Percentiles rank a stretch among this genome's conserved stretches.
phyloP scores from a whole-genome alignment of 2,797 vertebrate genomes.

The Peromyscus aztecus region DNA sequence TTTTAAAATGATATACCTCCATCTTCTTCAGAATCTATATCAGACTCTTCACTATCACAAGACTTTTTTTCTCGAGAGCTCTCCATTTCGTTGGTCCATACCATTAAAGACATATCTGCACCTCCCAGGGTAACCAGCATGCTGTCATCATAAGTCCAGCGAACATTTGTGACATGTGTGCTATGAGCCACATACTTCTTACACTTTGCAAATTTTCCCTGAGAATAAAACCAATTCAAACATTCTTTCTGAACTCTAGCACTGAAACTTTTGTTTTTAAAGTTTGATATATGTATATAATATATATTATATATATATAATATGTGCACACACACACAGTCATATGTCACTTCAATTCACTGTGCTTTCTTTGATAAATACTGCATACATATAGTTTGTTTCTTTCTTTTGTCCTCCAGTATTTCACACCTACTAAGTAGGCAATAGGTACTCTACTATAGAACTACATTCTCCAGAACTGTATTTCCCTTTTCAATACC shows the following conservation, averaged over 20 bases:
- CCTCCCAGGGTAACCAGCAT: constrained; percentile 96
- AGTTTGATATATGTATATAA: background rate
- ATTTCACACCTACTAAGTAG: background rate
- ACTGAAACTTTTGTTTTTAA: background rate
- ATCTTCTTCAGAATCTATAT: constrained; percentile 98
- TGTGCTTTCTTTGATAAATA: constrained; percentile 39
- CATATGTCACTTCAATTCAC: constrained; percentile 44
- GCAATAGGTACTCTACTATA: background rate
- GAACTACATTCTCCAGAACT: background rate
- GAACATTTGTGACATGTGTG: constrained; percentile 97
- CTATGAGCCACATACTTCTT: constrained; percentile 98
- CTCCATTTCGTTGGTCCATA: constrained; percentile 96
- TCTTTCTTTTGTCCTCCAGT: background rate
- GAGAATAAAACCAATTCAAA: constrained; percentile 65
- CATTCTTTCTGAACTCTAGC: constrained; percentile 37
- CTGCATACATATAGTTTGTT: background rate
- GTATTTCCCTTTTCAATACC: constrained; percentile 44
- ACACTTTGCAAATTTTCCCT: constrained; percentile 98
- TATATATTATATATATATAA: background rate
- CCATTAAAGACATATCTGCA: constrained; percentile 96
- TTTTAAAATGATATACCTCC: constrained; percentile 91
- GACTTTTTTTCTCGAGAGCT: constrained; percentile 93
- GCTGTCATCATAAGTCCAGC: constrained; percentile 96
- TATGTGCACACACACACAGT: background rate
- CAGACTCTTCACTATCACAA: constrained; percentile 98